Conservation (phyloP, 2,113 vertebrate genomes). For the Gambusia holbrooki region DNA sequence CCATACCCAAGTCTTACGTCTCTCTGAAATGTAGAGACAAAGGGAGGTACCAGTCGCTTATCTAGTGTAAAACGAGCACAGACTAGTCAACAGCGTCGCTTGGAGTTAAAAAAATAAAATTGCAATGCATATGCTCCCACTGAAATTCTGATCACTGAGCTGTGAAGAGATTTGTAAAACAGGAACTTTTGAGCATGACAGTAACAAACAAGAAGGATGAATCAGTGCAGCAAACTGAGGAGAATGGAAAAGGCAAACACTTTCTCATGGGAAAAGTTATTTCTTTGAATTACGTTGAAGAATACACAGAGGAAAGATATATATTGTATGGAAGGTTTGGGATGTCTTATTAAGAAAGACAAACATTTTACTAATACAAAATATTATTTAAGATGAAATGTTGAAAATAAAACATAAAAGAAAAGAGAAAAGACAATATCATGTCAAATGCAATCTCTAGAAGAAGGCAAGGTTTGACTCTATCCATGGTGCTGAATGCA, state of each 20-base stretch:
- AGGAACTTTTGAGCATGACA: background rate
- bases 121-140: background rate
- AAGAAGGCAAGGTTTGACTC: background rate
- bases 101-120: conserved; percentile 14
- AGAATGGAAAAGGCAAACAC: background rate
- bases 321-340: background rate
- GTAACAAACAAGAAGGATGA: background rate
- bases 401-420: background rate
- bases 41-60: background rate
- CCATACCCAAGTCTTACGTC: background rate
- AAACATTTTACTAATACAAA: background rate
- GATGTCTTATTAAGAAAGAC: background rate
- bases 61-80: background rate
- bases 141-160: background rate
- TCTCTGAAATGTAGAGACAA: background rate
- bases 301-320: background rate
- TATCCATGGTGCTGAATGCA: conserved; percentile 25
- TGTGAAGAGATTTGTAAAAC: background rate
- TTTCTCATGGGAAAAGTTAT: accelerated
- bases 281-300: background rate
- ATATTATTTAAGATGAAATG: background rate
- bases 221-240: background rate
- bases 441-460: background rate
- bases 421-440: background rate
- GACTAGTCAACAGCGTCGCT: conserved; percentile 39